Base-by-base conservation (phyloP, 2,797 vertebrate species). In the Sebastes kiyomatsui region DNA sequence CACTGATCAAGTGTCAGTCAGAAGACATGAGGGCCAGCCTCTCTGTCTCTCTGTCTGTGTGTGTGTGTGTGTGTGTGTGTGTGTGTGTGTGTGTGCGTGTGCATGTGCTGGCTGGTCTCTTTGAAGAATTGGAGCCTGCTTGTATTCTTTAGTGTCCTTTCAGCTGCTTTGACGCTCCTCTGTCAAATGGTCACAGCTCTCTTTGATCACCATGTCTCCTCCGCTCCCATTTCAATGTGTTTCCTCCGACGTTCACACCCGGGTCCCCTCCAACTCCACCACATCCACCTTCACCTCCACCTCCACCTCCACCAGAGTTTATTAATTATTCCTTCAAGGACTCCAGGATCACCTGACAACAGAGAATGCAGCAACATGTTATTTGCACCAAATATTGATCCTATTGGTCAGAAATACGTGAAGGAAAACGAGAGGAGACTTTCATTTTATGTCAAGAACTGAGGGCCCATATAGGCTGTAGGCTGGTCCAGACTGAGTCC, bases 171-270 rank as follows among this genome's bases (percentile, higher is more conserved):
- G 88, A 92, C 88, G 75, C 89, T 84, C 70, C 9, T 61, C 88
- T 87, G 90, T 92, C 90, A 91, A 80, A 84, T 77, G 79, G 82
- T 58, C 66, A 5, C 83, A 38, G 77, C 92, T 46, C 42, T 46
- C 42, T 93, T 93, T 94, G 92, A 95, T 95, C 92, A 72, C 9
- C 18, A 67, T 27, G 65, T 84, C 77, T 80, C 62, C 14, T 79
- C 85, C 54, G 60, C 84, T 88, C 82, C 75, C 83, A 73, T 86
- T 85, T 91, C 77, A 89, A 80, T 71, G 78, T 59, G 58, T 79
- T 84, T 88, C 82, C 77, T 80, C 76, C 46, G 32, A 80, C 60
- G 18, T 93, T 94, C 91, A 89, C 93, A 94, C 93, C 89, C 83
- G 2, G 11, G 38, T 22, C 67, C 82, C 90, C 69, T 70, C 91